Evolutionary conservation across 2,797 vertebrate genomes (phyloP).

Genomic region (Phalanger gymnotis): DNA sequence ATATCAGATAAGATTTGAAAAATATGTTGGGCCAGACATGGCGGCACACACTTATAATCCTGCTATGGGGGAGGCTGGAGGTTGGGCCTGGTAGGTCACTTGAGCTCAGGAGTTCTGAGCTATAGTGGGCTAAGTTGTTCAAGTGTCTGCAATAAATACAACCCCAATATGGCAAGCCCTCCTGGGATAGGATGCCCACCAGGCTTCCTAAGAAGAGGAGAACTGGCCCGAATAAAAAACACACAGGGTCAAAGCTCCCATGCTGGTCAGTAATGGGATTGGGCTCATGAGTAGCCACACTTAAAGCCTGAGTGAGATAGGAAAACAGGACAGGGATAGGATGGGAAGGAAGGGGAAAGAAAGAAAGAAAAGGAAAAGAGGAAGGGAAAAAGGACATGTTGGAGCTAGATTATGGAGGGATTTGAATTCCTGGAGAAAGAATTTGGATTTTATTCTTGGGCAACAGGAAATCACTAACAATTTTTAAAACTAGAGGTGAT

Average conservation of each 20-base stretch:
- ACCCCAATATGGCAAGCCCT: background rate
- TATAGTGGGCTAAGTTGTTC: background rate
- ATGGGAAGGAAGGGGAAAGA: background rate
- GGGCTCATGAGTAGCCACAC: background rate
- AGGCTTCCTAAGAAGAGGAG: background rate
- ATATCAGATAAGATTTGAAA: background rate
- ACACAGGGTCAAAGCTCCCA: background rate
- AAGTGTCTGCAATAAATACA: background rate
- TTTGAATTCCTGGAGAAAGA: background rate
- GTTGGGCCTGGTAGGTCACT: background rate
- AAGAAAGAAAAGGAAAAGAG: background rate
- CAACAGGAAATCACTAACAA: background rate
- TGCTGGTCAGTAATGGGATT: background rate
- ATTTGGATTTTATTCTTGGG: background rate
- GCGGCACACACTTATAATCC: background rate
- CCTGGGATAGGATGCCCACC: background rate
- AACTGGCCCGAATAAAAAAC: background rate
- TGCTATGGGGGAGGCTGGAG: background rate
- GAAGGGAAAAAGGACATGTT: background rate
- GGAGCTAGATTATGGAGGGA: background rate
- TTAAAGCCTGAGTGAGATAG: background rate
- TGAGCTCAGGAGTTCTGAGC: background rate
- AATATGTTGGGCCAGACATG: background rate
- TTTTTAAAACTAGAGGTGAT: background rate
- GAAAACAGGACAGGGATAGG: background rate